Base-by-base conservation (phyloP, 2,113 vertebrate genomes). In the Cygnus atratus region DNA sequence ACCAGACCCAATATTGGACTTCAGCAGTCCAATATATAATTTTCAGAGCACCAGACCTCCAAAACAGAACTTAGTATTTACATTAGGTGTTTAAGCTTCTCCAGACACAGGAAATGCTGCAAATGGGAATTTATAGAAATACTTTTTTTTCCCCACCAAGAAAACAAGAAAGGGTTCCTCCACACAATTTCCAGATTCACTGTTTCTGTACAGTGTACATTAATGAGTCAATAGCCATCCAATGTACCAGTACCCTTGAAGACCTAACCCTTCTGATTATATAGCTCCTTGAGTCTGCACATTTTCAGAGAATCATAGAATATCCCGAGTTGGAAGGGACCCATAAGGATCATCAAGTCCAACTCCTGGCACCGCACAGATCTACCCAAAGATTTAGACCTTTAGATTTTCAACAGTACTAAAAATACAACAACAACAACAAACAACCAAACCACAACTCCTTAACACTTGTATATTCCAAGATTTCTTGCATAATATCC, bases 361-460 rank as follows among this genome's bases (percentile, higher is more conserved):
- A 37, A 37, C 37, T 37, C 37, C 37, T 37, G 37, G 37, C 37
- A 37, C 37, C 37, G 37, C 37, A 37, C 37, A 37, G 37, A 8
- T 37, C 37, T 37, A 37, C 37, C 37, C 37, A 37, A 37, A 37
- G 37, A 37, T 37, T 37, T 37, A 37, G 37, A 37, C 37, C 37
- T 37, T 37, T 37, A 37, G 37, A 37, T 76, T 43, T 80, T 29
- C 33, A 85, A 37, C 43, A 43, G 43, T 18, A 26, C 17, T 44
- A 25, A 50, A 74, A 62, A 33, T 12, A 24, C 46, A 72, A 22
- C 5, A 67, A 55, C 52, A 72, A 48, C 46, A 20, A 20, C 22
- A 37, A 19, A 10, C 37, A 26, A 29, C 39, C 54, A 41, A 4
- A 1, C 0, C 0, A 10, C 5, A 63, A 33, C 17, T 33, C 50